Conservation (phyloP, 2,888 invertebrate species). For the Hofmannophila pseudospretella region DNA sequence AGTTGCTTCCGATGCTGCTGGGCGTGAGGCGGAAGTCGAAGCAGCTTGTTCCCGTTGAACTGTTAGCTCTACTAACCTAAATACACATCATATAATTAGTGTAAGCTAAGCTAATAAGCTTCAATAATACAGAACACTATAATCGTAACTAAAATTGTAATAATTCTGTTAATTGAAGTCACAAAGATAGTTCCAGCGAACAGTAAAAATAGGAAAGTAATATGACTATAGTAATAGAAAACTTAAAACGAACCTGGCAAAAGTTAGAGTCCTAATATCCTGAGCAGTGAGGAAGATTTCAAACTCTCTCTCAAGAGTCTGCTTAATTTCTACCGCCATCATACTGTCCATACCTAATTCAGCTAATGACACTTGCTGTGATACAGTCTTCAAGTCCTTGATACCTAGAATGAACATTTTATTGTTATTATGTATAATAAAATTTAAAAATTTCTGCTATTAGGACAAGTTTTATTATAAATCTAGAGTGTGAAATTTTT, state of each 20-base stretch:
- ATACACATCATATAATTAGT: too few species aligned
- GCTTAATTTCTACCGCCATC: conserved; percentile 98
- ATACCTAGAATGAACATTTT: conserved; percentile 72
- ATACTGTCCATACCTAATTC: conserved; percentile 98
- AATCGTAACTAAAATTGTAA: too few species aligned
- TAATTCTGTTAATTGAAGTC: too few species aligned
- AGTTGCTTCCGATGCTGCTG: conserved; percentile 30
- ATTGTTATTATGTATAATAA: too few species aligned
- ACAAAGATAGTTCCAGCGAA: too few species aligned
- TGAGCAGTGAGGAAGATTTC: conserved; percentile 91
- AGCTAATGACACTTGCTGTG: conserved; percentile 85
- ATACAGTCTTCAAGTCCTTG: conserved; percentile 82
- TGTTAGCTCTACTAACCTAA: conserved; percentile 72
- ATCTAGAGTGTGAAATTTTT: too few species aligned
- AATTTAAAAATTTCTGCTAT: too few species aligned
- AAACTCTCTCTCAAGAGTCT: conserved; percentile 92
- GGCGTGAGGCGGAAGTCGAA: conserved; percentile 42
- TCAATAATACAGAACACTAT: too few species aligned
- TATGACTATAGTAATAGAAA: too few species aligned
- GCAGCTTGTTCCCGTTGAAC: conserved; percentile 66
- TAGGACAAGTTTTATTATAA: too few species aligned
- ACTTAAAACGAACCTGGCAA: conserved; percentile 77
- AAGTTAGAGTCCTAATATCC: conserved; percentile 89
- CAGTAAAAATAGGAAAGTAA: too few species aligned
- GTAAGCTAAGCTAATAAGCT: too few species aligned